Evolutionary conservation across 2,797 vertebrate genomes (phyloP).

Genomic region (Hoplostethus mediterraneus): DNA sequence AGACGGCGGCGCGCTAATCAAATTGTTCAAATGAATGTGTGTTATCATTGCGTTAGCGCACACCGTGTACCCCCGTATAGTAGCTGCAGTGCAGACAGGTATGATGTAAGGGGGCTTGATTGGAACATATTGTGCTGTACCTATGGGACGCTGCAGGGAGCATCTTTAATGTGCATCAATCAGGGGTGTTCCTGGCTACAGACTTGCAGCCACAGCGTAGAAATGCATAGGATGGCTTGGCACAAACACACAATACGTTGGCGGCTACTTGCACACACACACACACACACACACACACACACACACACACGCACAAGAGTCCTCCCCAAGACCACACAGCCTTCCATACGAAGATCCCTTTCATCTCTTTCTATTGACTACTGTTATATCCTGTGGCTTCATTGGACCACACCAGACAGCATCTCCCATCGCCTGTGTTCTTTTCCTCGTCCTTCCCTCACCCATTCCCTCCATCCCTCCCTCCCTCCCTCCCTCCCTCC

Average conservation of each 20-base stretch:
- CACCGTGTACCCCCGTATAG: conserved; percentile 18
- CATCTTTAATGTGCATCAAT: conserved; percentile 52
- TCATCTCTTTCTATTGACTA: conserved; percentile 82
- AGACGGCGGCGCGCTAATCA: conserved; percentile 54
- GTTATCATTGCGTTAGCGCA: conserved; percentile 37
- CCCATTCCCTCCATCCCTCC: conserved; percentile 6
- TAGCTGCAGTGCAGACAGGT: conserved; percentile 31
- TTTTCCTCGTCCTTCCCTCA: conserved; percentile 34
- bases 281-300: conserved; percentile 22
- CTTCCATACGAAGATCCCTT: conserved; percentile 75
- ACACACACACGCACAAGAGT: conserved; percentile 18
- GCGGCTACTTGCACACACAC: conserved; percentile 50
- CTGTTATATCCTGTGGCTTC: conserved; percentile 79
- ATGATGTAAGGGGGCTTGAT: conserved; percentile 66
- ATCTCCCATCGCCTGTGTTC: conserved; percentile 64
- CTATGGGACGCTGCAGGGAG: conserved; percentile 60
- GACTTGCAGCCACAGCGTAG: conserved; percentile 37
- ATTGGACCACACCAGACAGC: conserved; percentile 80
- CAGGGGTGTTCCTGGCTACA: conserved; percentile 51
- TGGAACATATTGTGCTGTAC: conserved; percentile 59
- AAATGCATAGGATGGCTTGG: conserved; percentile 51
- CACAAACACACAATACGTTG: conserved; percentile 49
- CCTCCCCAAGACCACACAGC: conserved; percentile 71
- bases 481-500: conserved; percentile 31
- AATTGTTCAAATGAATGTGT: conserved; percentile 49